Conservation (phyloP, 1,140 invertebrate species). For the Drosophila jambulina region DNA sequence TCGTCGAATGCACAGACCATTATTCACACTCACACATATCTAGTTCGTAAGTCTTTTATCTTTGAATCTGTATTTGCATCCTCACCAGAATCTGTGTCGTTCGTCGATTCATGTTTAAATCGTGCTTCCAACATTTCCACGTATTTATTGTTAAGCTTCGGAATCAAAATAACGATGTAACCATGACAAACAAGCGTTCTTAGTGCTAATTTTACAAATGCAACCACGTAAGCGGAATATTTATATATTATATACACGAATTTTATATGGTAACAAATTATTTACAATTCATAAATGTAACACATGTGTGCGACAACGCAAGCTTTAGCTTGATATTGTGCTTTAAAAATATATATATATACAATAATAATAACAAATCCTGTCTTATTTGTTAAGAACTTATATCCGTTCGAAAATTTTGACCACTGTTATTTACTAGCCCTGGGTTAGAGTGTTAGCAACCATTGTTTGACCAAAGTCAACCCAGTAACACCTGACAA, state of each 20-base stretch:
- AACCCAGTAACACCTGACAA: conserved; percentile 17
- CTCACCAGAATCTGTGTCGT: conserved; percentile 17
- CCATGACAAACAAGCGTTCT: conserved; percentile 51
- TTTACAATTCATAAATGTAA: conserved; percentile 61
- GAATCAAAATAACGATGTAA: conserved; percentile 55
- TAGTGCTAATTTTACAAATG: conserved; percentile 74
- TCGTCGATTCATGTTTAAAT: conserved; percentile 31
- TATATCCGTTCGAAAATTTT: not conserved
- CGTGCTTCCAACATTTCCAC: conserved; percentile 69
- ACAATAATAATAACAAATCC: conserved; percentile 19
- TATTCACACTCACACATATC: conserved; percentile 28
- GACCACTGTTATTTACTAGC: not conserved
- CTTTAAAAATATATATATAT: conserved; percentile 63
- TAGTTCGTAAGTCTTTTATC: conserved; percentile 31
- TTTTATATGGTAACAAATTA: conserved; percentile 72
- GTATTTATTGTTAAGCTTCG: conserved; percentile 38
- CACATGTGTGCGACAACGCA: conserved; percentile 57
- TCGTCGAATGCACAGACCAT: conserved; percentile 24
- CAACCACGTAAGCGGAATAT: conserved; percentile 55
- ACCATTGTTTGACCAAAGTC: conserved; percentile 21
- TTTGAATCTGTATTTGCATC: conserved; percentile 10
- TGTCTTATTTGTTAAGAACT: no score
- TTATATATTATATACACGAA: conserved; percentile 68
- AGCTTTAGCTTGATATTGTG: conserved; percentile 72
- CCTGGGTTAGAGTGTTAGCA: conserved; percentile 2